Evolutionary conservation across 2,113 vertebrate species (phyloP).

Genomic region (Leiothrix lutea): DNA sequence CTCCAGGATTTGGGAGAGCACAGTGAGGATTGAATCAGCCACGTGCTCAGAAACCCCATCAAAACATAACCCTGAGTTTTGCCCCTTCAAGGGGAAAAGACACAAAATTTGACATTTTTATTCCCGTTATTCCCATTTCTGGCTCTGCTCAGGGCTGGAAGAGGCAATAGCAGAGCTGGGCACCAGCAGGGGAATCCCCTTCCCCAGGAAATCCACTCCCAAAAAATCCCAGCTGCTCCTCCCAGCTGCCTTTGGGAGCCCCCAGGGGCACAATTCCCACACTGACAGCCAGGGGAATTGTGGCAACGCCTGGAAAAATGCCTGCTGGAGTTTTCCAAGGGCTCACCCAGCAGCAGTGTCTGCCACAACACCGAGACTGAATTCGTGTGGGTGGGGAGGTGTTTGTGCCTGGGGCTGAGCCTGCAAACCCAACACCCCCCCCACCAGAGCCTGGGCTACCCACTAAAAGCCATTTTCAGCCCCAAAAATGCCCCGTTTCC

Average conservation of each 20-base stretch:
- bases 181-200: not conserved
- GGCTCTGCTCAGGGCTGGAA: not conserved
- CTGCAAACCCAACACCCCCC: not conserved
- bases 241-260: not conserved
- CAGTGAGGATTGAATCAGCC: no score
- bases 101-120: not conserved
- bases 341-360: slow-evolving; percentile 12
- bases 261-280: not conserved
- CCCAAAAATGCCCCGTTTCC: not conserved
- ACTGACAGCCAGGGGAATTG: not conserved
- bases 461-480: not conserved
- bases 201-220: not conserved
- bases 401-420: slow-evolving; percentile 22
- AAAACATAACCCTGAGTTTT: not conserved
- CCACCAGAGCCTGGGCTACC: not conserved
- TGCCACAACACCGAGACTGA: not conserved
- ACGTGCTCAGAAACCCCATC: not conserved
- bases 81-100: rapidly evolving
- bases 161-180: not conserved
- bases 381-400: not conserved
- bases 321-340: not conserved
- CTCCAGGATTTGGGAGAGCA: not conserved
- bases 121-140: not conserved
- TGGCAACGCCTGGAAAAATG: not conserved
- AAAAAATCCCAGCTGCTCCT: not conserved